Percentiles rank a stretch among this genome's conserved stretches.
These are phyloP conservation scores for Melinopterus prodromus DNA, from an alignment of 2,888 invertebrate genomes.

Conservation along the genomic window DNA sequence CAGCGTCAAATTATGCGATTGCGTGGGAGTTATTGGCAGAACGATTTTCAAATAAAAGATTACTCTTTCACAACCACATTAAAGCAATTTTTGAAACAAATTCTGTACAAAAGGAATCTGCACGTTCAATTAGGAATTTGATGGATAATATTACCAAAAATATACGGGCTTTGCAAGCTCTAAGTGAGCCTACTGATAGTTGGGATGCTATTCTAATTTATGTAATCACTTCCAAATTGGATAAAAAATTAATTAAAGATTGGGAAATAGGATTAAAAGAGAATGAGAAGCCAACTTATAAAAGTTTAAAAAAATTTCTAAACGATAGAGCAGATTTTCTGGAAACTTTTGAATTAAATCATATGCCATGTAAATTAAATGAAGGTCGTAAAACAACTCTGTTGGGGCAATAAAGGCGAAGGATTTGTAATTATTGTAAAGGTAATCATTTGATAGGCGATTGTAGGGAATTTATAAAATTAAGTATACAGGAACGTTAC, in stretches of 20 bases:
- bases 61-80: constrained; percentile 7
- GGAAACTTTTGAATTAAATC: too few species aligned
- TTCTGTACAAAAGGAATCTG: background rate
- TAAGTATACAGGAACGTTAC: constrained; percentile 1
- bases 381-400: too few species aligned
- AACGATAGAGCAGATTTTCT: too few species aligned
- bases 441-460: constrained; percentile 5
- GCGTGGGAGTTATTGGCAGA: constrained; percentile 25
- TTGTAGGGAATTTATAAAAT: background rate
- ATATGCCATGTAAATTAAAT: too few species aligned
- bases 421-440: background rate
- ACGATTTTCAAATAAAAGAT: constrained; percentile 15
- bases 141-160: constrained; percentile 9
- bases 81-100: constrained; percentile 5
- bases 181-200: constrained; percentile 12
- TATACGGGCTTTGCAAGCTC: background rate
- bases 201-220: constrained; percentile 12
- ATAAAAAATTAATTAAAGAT: background rate
- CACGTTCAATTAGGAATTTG: background rate
- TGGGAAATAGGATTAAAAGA: background rate
- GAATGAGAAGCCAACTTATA: constrained; percentile 10
- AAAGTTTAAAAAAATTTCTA: background rate
- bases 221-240: background rate
- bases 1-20: constrained; percentile 24
- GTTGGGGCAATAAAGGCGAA: too few species aligned